Percentiles rank a stretch among this genome's conserved stretches.
Conservation (phyloP, 1,140 invertebrate genomes). For the Lasioglossum baleicum region DNA sequence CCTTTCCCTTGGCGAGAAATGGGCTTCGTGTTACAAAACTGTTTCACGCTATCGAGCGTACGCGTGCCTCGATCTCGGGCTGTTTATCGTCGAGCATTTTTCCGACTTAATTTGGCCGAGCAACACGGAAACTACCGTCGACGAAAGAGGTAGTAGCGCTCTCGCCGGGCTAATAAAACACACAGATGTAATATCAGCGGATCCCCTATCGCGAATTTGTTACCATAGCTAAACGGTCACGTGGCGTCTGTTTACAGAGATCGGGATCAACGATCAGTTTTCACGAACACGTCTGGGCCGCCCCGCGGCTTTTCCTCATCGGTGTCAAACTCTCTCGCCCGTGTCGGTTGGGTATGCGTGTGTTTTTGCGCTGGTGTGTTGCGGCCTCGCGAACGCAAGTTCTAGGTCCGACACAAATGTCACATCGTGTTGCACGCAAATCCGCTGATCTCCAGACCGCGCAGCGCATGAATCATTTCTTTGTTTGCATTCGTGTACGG, state of each 20-base stretch:
- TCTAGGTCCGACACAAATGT: not conserved
- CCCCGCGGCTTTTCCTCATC: not conserved
- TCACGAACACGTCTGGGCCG: not conserved
- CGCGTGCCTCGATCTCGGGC: not conserved
- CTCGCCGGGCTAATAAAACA: not conserved
- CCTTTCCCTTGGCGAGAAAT: not conserved
- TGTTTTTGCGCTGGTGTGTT: not conserved
- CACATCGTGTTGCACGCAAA: slow-evolving; percentile 19
- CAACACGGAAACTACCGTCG: not conserved
- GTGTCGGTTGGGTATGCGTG: too few relatives aligned
- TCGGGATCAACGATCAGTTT: slow-evolving; percentile 19
- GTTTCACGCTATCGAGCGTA: slow-evolving; percentile 8
- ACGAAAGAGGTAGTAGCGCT: not conserved
- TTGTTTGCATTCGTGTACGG: slow-evolving; percentile 3
- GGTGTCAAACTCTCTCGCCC: not conserved
- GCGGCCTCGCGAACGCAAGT: too few relatives aligned
- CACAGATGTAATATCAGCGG: not conserved
- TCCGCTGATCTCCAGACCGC: slow-evolving; percentile 9
- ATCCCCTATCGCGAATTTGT: not conserved
- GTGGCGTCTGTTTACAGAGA: not conserved
- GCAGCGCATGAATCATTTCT: slow-evolving; percentile 16
- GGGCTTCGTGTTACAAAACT: slow-evolving; percentile 17
- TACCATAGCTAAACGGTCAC: slow-evolving; percentile 13
- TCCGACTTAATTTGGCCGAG: slow-evolving; percentile 1
- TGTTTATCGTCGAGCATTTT: slow-evolving; percentile 6